Base-by-base conservation (phyloP, 2,113 vertebrate genomes). In the Rostratula benghalensis region DNA sequence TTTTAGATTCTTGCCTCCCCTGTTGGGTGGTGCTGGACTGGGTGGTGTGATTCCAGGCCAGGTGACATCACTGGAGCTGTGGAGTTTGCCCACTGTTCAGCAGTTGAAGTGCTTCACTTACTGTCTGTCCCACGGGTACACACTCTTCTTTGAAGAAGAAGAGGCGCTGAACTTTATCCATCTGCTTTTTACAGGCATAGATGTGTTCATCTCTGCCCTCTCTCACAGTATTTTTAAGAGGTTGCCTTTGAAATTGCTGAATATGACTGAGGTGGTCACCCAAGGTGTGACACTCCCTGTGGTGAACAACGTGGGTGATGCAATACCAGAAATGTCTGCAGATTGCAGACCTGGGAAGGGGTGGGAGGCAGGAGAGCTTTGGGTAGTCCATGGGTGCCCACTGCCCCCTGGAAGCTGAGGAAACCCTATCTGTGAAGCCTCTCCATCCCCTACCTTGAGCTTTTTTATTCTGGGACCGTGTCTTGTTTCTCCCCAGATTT, bases 1-100 rank as follows among this genome's bases (percentile, higher is more conserved):
- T 31, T 65, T 83, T 51, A 45, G 11, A 18, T 45, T 73, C 54
- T 73, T 69, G 39, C 39, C 35, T 73, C n/a, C 67, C 1, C 5
- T 63, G 50, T 50, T 63, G 28, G 80, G 15, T 83, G 23, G 28
- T 1, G 2, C 27, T 71, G 78, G 43, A 33, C 22, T 31, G 41
- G 43, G 28, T 43, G 43, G 11, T 4, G 3, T 28, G 33, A 39
- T 27, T 87, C 43, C 87, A 61, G 45, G 28, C 35, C 33, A 56
- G 56, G 13, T 30, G 2, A 6, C 7, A 3, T n/a, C 7, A 0
- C 2, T 7, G 8, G 71, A 23, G 13, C 46, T 48, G 31, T 18
- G 61, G 25, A 31, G 2, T 21, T 78, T 80, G 70, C 43, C 37
- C 27, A 11, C 27, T 16, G 57, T 78, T 23, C 24, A 31, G 53